A percentile compares a stretch with the other conserved stretches of the same genome.
Conservation (phyloP, 1,140 invertebrate species). For the Conopomorpha cramerella region DNA sequence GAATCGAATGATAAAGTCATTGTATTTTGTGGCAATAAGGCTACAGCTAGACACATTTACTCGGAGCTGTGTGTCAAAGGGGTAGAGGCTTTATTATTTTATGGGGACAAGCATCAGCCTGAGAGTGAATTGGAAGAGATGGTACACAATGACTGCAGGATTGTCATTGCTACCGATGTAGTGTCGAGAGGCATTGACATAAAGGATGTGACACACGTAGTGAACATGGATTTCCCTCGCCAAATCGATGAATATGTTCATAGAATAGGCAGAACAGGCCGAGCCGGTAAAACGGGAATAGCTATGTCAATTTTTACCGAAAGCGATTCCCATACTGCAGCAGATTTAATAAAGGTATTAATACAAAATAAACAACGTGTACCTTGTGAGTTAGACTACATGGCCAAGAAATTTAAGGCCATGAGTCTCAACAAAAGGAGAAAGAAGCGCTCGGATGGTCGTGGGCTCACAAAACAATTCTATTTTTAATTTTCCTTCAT, state of each 20-base stretch:
- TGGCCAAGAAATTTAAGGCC: too few species aligned
- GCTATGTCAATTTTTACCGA: too few species aligned
- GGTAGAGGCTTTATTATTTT: conserved; percentile 76
- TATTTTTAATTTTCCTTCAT: too few species aligned
- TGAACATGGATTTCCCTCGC: conserved; percentile 87
- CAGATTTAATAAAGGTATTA: too few species aligned
- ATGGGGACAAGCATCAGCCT: conserved; percentile 85
- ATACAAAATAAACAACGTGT: too few species aligned
- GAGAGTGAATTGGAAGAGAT: conserved; percentile 88
- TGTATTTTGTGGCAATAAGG: conserved; percentile 86
- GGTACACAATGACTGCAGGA: conserved; percentile 71
- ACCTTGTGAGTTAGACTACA: too few species aligned
- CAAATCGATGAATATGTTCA: conserved; percentile 93
- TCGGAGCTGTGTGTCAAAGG: conserved; percentile 74
- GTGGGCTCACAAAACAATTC: too few species aligned
- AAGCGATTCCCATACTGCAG: too few species aligned
- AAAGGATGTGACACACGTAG: conserved; percentile 83
- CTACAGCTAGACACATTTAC: conserved; percentile 78
- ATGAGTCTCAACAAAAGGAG: too few species aligned
- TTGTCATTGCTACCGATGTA: conserved; percentile 94
- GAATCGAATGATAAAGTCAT: conserved; percentile 77
- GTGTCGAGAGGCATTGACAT: conserved; percentile 92
- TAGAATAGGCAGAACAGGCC: conserved; percentile 84
- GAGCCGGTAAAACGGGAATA: too few species aligned
- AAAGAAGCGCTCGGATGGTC: too few species aligned